phyloP scores from a whole-genome alignment of 2,888 invertebrate species.

The Ophion ventricosus region DNA sequence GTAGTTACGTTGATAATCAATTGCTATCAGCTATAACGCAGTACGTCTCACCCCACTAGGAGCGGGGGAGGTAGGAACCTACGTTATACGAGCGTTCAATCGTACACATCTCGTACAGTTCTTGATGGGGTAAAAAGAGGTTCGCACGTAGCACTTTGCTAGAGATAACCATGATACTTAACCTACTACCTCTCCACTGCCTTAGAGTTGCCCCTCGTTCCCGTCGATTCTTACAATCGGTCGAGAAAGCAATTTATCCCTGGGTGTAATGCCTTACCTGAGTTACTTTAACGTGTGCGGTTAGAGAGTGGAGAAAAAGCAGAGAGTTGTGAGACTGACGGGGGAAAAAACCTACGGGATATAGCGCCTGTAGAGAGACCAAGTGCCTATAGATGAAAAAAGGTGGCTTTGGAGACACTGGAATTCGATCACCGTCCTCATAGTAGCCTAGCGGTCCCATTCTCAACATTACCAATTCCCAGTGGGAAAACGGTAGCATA shows the following conservation, averaged over 20 bases:
- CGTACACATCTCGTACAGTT: slow-evolving; percentile 15
- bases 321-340: not conserved
- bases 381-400: too few relatives aligned
- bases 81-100: slow-evolving; percentile 10
- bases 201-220: slow-evolving; percentile 16
- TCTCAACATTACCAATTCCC: too few relatives aligned
- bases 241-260: slow-evolving; percentile 52
- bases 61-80: not conserved
- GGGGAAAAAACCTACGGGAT: slow-evolving; percentile 12
- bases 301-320: not conserved
- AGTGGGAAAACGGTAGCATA: too few relatives aligned
- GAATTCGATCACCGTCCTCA: too few relatives aligned
- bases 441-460: too few relatives aligned
- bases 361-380: too few relatives aligned
- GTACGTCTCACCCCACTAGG: not conserved
- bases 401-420: too few relatives aligned
- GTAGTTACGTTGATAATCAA: slow-evolving; percentile 27
- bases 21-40: slow-evolving; percentile 6
- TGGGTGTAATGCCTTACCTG: slow-evolving; percentile 45
- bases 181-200: slow-evolving; percentile 2
- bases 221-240: slow-evolving; percentile 41
- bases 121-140: slow-evolving; percentile 15
- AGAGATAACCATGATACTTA: slow-evolving; percentile 55
- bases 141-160: slow-evolving; percentile 32
- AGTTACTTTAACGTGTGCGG: slow-evolving; percentile 38